These are phyloP conservation scores for Paratilapia polleni DNA, from an alignment of 2,113 vertebrate species.

Conservation along the genomic window DNA sequence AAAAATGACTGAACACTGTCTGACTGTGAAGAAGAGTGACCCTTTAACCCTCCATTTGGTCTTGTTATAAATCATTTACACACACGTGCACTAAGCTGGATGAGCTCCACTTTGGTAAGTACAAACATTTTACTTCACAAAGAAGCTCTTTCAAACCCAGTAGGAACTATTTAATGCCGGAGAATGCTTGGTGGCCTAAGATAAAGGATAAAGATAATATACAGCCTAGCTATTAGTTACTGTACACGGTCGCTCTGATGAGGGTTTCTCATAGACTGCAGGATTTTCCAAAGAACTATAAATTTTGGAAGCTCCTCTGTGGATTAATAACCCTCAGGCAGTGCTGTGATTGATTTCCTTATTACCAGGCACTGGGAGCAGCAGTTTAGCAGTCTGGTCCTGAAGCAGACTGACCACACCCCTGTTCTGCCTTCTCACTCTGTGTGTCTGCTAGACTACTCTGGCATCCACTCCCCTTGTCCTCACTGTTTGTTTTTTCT, in stretches of 20 bases:
- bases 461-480: neutral
- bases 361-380: constrained; percentile 21
- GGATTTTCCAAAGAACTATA: neutral
- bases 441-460: constrained; percentile 12
- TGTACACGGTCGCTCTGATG: neutral
- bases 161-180: neutral
- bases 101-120: neutral
- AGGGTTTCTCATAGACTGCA: neutral
- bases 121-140: neutral
- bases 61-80: constrained; percentile 26
- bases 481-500: neutral
- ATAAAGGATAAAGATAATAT: neutral
- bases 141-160: neutral
- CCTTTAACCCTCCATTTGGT: neutral
- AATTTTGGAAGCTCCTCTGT: neutral
- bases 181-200: neutral
- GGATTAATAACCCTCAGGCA: neutral
- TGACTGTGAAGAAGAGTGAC: neutral
- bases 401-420: constrained; percentile 52
- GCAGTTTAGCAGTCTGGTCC: constrained; percentile 43
- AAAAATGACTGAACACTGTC: constrained; percentile 15
- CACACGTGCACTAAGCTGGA: neutral
- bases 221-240: neutral
- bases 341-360: constrained; percentile 45
- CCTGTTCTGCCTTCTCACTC: constrained; percentile 12